A percentile compares a stretch with the other conserved stretches of the same genome.
Conservation (phyloP, 1,140 invertebrate genomes). For the Drosophila funebris region DNA sequence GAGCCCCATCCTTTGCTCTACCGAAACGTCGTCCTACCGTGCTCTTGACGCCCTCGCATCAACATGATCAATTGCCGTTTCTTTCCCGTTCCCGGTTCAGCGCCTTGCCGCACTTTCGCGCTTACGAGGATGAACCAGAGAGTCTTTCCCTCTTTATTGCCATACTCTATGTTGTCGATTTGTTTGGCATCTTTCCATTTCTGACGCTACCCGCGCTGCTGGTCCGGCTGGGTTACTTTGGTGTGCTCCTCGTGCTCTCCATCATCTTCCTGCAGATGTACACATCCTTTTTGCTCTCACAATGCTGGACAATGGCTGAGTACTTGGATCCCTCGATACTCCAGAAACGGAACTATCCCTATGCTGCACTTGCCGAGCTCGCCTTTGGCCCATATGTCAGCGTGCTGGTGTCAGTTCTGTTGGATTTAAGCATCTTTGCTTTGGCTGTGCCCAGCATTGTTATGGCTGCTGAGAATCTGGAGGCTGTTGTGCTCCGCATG, state of each 20-base stretch:
- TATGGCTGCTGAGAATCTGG: constrained; percentile 90
- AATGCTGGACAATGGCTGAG: constrained; percentile 90
- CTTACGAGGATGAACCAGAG: constrained; percentile 61
- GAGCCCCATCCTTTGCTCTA: constrained; percentile 59
- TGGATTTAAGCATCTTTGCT: constrained; percentile 90
- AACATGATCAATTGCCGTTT: constrained; percentile 77
- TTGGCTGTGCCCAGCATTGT: constrained; percentile 91
- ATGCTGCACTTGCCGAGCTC: constrained; percentile 89
- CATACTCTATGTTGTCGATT: constrained; percentile 90
- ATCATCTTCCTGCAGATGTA: constrained; percentile 90
- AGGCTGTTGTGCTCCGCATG: constrained; percentile 89
- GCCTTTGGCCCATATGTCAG: constrained; percentile 87
- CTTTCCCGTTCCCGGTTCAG: constrained; percentile 72
- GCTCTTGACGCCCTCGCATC: constrained; percentile 63
- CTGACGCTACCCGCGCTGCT: constrained; percentile 89
- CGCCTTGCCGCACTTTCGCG: constrained; percentile 75
- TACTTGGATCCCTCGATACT: constrained; percentile 87
- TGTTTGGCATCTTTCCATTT: constrained; percentile 92
- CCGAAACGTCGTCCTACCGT: constrained; percentile 59
- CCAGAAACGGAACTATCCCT: constrained; percentile 89
- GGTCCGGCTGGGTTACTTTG: constrained; percentile 89
- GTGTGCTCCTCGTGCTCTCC: constrained; percentile 87
- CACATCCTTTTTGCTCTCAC: constrained; percentile 89
- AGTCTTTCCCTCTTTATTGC: constrained; percentile 87
- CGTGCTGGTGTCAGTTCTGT: constrained; percentile 87